phyloP scores from a whole-genome alignment of 2,888 invertebrate genomes.

The Iselma pallidipennis region DNA sequence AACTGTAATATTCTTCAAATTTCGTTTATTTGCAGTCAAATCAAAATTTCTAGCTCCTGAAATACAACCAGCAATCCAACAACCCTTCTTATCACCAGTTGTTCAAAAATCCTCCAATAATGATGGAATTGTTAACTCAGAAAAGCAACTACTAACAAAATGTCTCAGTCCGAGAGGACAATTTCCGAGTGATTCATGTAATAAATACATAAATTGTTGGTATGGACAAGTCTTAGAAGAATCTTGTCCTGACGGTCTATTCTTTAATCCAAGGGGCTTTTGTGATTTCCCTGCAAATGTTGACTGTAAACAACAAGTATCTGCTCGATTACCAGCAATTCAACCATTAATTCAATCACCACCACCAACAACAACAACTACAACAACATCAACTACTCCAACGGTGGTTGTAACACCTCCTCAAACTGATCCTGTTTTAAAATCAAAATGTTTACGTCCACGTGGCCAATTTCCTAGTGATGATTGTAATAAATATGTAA shows the following conservation, averaged over 20 bases:
- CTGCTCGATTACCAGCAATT: conserved; percentile 8
- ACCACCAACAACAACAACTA: conserved; percentile 7
- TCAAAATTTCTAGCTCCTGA: background rate
- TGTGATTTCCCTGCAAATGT: conserved; percentile 70
- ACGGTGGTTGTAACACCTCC: conserved; percentile 20
- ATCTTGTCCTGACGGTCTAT: conserved; percentile 64
- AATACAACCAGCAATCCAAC: conserved; percentile 8
- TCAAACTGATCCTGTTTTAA: conserved; percentile 30
- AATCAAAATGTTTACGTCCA: conserved; percentile 54
- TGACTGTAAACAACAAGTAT: conserved; percentile 58
- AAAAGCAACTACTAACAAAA: conserved; percentile 27
- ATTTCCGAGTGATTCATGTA: conserved; percentile 65
- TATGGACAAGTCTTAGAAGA: conserved; percentile 69
- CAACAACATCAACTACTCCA: conserved; percentile 15
- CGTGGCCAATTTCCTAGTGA: conserved; percentile 68
- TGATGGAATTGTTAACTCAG: background rate
- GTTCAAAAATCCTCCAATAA: background rate
- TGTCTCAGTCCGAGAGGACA: conserved; percentile 63
- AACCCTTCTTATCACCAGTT: background rate
- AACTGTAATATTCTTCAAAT: too few species aligned
- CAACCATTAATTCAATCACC: conserved; percentile 9
- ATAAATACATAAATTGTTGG: conserved; percentile 73
- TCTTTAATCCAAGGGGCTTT: conserved; percentile 63
- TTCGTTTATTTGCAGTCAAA: background rate
- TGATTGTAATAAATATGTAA: conserved; percentile 66